These are phyloP conservation scores for Puntigrus tetrazona DNA, from an alignment of 2,113 vertebrate genomes.

Conservation along the genomic window DNA sequence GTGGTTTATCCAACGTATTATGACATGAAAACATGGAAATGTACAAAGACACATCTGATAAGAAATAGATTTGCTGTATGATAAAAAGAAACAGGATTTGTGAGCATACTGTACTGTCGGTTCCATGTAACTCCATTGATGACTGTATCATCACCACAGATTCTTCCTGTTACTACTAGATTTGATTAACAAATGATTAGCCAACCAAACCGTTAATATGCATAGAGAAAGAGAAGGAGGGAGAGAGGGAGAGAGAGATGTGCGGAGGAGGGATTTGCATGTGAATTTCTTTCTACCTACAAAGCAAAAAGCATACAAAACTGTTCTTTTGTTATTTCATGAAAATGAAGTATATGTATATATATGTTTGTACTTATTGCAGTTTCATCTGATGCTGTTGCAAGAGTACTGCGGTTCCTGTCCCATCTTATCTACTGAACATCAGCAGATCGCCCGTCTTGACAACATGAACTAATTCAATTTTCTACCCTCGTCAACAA, in stretches of 20 bases:
- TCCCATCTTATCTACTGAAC: background rate
- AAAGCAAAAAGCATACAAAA: background rate
- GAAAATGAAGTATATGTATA: background rate
- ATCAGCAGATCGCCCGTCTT: background rate
- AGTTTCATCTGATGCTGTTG: background rate
- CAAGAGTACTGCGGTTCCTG: background rate
- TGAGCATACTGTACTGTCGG: background rate
- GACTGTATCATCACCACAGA: background rate
- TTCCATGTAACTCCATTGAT: background rate
- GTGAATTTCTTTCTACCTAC: background rate
- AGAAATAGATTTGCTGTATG: background rate
- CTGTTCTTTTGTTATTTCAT: background rate
- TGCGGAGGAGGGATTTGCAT: slow-evolving; percentile 49
- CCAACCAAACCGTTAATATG: slow-evolving; percentile 12
- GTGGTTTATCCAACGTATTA: background rate
- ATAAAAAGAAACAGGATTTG: background rate
- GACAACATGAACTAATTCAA: background rate
- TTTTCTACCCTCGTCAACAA: background rate
- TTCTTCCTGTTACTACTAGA: slow-evolving; percentile 28
- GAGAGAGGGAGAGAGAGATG: slow-evolving; percentile 15
- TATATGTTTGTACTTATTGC: background rate
- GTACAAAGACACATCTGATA: too few relatives aligned
- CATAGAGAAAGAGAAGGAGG: background rate
- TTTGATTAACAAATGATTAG: slow-evolving; percentile 43
- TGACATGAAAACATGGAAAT: background rate